Conservation (phyloP, 2,797 vertebrate genomes). For the Liparis tanakae region DNA sequence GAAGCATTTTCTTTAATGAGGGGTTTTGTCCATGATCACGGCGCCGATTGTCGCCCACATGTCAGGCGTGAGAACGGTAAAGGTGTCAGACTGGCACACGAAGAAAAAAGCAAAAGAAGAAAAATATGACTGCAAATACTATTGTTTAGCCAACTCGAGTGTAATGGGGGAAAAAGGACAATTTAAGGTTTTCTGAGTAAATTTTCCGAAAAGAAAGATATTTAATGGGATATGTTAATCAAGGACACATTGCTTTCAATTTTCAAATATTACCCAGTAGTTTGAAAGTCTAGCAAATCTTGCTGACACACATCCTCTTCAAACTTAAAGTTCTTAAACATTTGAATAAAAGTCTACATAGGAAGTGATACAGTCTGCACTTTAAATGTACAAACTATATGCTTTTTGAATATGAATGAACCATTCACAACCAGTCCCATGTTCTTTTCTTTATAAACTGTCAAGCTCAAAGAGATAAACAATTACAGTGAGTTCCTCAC, state of each 20-base stretch:
- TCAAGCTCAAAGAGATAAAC: slow-evolving; percentile 4
- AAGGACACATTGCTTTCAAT: background rate
- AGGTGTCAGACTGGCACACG: slow-evolving; percentile 3
- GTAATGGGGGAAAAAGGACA: background rate
- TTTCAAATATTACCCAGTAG: background rate
- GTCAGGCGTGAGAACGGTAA: slow-evolving; percentile 15
- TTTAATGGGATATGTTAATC: background rate
- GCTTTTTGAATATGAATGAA: background rate
- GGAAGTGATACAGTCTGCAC: background rate
- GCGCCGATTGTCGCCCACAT: slow-evolving; percentile 27
- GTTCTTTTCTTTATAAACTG: background rate
- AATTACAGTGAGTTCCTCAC: background rate
- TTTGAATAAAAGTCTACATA: background rate
- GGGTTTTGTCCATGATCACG: slow-evolving; percentile 30
- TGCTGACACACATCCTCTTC: background rate
- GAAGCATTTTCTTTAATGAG: slow-evolving; percentile 52
- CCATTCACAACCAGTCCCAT: background rate
- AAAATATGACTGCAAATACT: background rate
- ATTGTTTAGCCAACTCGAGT: background rate
- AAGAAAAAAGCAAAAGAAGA: background rate
- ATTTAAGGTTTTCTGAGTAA: background rate
- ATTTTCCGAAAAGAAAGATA: background rate
- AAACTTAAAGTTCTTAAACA: background rate
- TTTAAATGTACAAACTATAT: background rate
- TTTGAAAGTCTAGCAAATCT: background rate